phyloP scores from a whole-genome alignment of 2,797 vertebrate species.

The Ctenopoma multispine region DNA sequence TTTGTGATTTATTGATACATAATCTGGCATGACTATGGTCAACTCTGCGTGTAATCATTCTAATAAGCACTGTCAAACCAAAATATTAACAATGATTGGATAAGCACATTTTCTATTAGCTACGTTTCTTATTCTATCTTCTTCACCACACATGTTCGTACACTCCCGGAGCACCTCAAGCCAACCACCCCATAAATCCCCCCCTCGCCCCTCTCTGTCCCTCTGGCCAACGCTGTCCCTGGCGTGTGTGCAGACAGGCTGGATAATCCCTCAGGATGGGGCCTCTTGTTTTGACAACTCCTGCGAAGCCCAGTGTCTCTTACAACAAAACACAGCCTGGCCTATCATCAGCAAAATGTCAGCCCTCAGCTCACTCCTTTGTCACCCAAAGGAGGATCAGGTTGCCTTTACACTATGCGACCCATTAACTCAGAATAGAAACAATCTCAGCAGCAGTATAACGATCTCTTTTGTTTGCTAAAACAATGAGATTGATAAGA shows the following conservation, averaged over 20 bases:
- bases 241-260: constrained; percentile 60
- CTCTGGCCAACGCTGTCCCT: constrained; percentile 52
- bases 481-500: constrained; percentile 82
- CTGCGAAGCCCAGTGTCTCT: constrained; percentile 81
- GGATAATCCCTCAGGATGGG: constrained; percentile 75
- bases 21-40: constrained; percentile 9
- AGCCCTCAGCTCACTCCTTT: constrained; percentile 63
- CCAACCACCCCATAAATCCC: no score
- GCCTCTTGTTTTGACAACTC: constrained; percentile 85
- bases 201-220: constrained; percentile 20
- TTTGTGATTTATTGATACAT: constrained; percentile 36
- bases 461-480: constrained; percentile 82
- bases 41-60: constrained; percentile 5
- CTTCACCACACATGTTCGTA: constrained; percentile 15
- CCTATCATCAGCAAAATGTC: constrained; percentile 79
- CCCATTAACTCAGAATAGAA: constrained; percentile 85
- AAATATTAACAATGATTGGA: constrained; percentile 8
- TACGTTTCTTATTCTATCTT: constrained; percentile 25
- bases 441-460: constrained; percentile 72
- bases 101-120: constrained; percentile 3
- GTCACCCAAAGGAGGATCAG: constrained; percentile 76
- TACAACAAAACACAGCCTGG: constrained; percentile 82
- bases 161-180: constrained; percentile 2
- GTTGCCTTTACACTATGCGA: constrained; percentile 78
- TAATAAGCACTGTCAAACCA: constrained; percentile 3